Percentiles rank a stretch among this genome's conserved stretches.
phyloP scores from a whole-genome alignment of 2,888 invertebrate genomes.

The Saturnia pavonia region DNA sequence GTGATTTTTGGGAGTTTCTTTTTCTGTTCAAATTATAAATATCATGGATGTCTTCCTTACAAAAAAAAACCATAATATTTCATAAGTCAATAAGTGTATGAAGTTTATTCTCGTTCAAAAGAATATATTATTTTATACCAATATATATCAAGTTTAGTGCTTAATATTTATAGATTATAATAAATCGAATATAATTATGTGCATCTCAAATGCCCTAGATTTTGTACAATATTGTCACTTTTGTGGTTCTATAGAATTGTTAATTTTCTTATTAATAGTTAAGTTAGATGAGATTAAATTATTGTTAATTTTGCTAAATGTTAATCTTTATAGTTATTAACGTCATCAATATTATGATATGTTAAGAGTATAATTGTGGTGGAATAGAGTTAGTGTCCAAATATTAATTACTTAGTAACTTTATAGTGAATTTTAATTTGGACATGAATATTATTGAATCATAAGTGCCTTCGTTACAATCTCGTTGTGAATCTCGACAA shows the following conservation, averaged over 20 bases:
- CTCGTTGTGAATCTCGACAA: slow-evolving; percentile 69
- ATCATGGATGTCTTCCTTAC: slow-evolving; percentile 63
- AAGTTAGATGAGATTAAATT: slow-evolving; percentile 80
- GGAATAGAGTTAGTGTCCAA: slow-evolving; percentile 47
- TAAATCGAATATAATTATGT: slow-evolving; percentile 48
- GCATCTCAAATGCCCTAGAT: slow-evolving; percentile 78
- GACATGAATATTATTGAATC: slow-evolving; percentile 48
- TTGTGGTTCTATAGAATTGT: slow-evolving; percentile 75
- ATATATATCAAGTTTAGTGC: slow-evolving; percentile 60
- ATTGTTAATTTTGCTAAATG: slow-evolving; percentile 80
- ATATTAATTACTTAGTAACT: slow-evolving; percentile 43
- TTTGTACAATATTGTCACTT: slow-evolving; percentile 74
- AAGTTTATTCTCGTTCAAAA: slow-evolving; percentile 44
- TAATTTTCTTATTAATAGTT: slow-evolving; percentile 69
- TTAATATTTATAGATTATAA: slow-evolving; percentile 70
- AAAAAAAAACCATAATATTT: slow-evolving; percentile 35
- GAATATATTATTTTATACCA: slow-evolving; percentile 56
- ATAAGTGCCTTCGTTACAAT: slow-evolving; percentile 65
- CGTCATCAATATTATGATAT: slow-evolving; percentile 4
- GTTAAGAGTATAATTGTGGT: slow-evolving; percentile 26
- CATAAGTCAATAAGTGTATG: slow-evolving; percentile 65
- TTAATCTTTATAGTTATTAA: slow-evolving; percentile 61
- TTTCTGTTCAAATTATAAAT: slow-evolving; percentile 43
- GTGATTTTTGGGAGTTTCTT: slow-evolving; percentile 56
- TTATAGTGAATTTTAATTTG: slow-evolving; percentile 48